Evolutionary conservation across 2,888 invertebrate species (phyloP).

Genomic region (Sipunculus nudus): DNA sequence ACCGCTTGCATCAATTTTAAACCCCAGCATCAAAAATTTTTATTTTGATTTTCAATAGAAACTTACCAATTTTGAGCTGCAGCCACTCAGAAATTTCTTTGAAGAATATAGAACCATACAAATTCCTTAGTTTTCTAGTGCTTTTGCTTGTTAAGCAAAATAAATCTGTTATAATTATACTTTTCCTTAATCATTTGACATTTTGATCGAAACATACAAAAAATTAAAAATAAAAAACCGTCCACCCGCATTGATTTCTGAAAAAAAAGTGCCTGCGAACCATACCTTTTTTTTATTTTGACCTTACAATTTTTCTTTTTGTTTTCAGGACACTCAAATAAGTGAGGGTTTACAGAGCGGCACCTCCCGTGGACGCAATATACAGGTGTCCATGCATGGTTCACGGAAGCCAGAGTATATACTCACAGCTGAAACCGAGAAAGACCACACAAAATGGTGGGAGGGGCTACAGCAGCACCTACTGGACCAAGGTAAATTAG

Average conservation of each 20-base stretch:
- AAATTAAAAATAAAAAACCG: too few relatives aligned
- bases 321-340: conserved; percentile 3
- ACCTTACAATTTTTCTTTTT: neutral
- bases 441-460: conserved; percentile 70
- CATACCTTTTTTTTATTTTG: neutral
- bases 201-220: too few relatives aligned
- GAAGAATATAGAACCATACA: too few relatives aligned
- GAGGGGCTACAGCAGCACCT: conserved; percentile 69
- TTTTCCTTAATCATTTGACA: too few relatives aligned
- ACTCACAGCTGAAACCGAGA: conserved; percentile 67
- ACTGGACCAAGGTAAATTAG: conserved; percentile 69
- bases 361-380: neutral
- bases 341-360: conserved; percentile 1
- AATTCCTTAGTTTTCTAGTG: too few relatives aligned
- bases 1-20: too few relatives aligned
- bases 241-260: conserved; percentile 35
- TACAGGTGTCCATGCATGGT: conserved; percentile 31
- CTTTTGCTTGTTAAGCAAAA: too few relatives aligned
- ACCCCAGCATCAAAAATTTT: too few relatives aligned
- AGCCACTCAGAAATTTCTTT: too few relatives aligned
- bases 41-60: too few relatives aligned
- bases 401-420: conserved; percentile 55
- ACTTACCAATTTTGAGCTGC: too few relatives aligned
- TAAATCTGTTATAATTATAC: too few relatives aligned
- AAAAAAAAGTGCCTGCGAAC: neutral